These are phyloP conservation scores for Hemistola chrysoprasaria DNA, from an alignment of 2,888 invertebrate species.

Conservation along the genomic window DNA sequence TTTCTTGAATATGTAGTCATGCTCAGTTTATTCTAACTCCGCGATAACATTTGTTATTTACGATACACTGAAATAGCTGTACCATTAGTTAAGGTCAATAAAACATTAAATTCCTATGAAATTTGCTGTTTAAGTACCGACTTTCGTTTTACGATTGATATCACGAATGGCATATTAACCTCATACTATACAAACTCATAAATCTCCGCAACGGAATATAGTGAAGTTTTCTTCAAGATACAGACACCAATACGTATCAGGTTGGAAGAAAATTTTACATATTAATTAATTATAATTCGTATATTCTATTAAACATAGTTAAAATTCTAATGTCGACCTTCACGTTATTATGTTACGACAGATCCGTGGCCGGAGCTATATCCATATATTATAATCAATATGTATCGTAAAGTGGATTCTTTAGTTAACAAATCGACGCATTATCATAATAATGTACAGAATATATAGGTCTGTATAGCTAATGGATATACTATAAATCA, in stretches of 20 bases:
- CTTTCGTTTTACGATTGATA: slow-evolving; percentile 28
- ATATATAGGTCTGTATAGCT: slow-evolving; percentile 18
- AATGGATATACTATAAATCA: slow-evolving; percentile 19
- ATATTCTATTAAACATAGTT: slow-evolving; percentile 11
- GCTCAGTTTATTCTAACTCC: slow-evolving; percentile 13
- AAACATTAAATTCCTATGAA: slow-evolving; percentile 26
- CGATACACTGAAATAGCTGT: slow-evolving; percentile 20
- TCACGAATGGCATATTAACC: slow-evolving; percentile 29
- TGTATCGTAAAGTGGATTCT: slow-evolving; percentile 24
- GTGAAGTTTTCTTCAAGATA: neutral
- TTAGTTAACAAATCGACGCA: slow-evolving; percentile 23
- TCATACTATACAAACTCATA: slow-evolving; percentile 19
- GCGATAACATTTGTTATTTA: slow-evolving; percentile 15
- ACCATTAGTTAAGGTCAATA: slow-evolving; percentile 28
- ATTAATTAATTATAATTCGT: slow-evolving; percentile 10
- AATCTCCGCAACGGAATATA: slow-evolving; percentile 18
- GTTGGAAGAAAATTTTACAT: neutral
- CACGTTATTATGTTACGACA: slow-evolving; percentile 19
- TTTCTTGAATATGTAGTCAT: slow-evolving; percentile 8
- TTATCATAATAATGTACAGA: slow-evolving; percentile 25
- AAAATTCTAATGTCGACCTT: slow-evolving; percentile 18
- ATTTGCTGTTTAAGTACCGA: slow-evolving; percentile 19
- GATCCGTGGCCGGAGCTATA: slow-evolving; percentile 7
- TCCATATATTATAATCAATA: slow-evolving; percentile 16
- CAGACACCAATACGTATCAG: neutral